Base-by-base conservation (phyloP, 2,113 vertebrate species). In the Agelaius phoeniceus region DNA sequence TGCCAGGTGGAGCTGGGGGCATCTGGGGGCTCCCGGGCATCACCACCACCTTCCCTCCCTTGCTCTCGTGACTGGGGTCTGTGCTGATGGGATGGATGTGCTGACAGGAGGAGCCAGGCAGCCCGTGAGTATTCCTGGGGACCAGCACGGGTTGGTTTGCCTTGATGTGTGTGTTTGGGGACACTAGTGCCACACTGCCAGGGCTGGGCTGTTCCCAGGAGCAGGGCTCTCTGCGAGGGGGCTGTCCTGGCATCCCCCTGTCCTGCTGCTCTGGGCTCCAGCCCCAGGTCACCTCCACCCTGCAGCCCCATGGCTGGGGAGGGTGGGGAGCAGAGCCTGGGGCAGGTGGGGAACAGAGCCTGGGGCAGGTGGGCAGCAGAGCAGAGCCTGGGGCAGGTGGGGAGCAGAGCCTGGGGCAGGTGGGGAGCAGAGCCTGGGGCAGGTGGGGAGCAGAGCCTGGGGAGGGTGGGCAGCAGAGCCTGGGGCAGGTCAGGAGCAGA, bases 141-240 rank as follows among this genome's bases (percentile, higher is more conserved):
- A 18, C 10, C 22, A 1, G 24, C 55, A 5, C 30, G 28, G 59
- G 20, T 15, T 54, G 8, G 3, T 52, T 33, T 35, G 2, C 0
- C 7, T 12, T 2, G 33, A 0, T 0, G 1, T 12, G 22, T 1
- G 52, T 0, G 5, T 63, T 31, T 6, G n/a, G 17, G 58, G 67
- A 2, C 13, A 15, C 13, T 1, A 1, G 33, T 18, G 10, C n/a
- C 1, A 1, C 0, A 0, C 0, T 3, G 27, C 39, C 11, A 2
- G 39, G 0, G 13, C 46, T 9, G 73, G 48, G n/a, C 68, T 0
- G 0, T 3, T 69, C 5, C 28, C 5, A 1, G 61, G 22, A 0
- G 10, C 0, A 7, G 44, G 41, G 58, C 58, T 63, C 41, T 0
- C 9, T 21, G 72, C 31, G 71, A 17, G 35, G 51, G 7, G 7